Base-by-base conservation (phyloP, 2,113 vertebrate species). In the Notothenia rossii region DNA sequence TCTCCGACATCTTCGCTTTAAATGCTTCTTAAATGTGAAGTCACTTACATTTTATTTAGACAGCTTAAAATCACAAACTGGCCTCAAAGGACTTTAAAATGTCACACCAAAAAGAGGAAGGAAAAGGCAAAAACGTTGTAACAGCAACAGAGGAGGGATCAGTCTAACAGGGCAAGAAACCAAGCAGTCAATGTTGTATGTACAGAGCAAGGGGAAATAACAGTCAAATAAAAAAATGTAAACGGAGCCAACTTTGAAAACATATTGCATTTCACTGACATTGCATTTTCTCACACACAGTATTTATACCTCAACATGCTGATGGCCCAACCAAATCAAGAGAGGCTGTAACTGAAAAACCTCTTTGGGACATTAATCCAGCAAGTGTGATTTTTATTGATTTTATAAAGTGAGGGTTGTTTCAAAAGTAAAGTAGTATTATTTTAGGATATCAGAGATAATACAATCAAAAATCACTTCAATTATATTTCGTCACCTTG, bases 41-140 rank as follows among this genome's bases (percentile, higher is more conserved):
- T 63, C 46, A 29, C 40, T 63, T 51, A n/a, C 1, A 20, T 40
- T 40, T 3, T 29, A 29, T 29, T 12, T 29, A 29, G 29, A 29
- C 29, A 45, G 1, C 10, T 9, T 40, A 14, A 55, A 72, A 76
- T 77, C 13, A 18, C 20, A 77, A 62, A 75, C 14, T 18, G 36
- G 10, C 14, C 14, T 29, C 9, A 49, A 64, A 46, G 15, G 65
- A 54, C 29, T 7, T 61, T 75, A 14, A 48, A 33, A 3, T 45
- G 29, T 29, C 29, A 29, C 29, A 29, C 29, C 29, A 29, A 29
- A 29, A 29, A 29, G 29, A 29, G 29, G 29, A 29, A 29, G 29
- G 29, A 29, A 29, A 40, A 40, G 36, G 36, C 6, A 40, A 7
- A 40, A 29, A 29, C 29, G 29, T 29, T 29, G 29, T 3, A 29